These are phyloP conservation scores for Drosophila pruinosa DNA, from an alignment of 1,140 invertebrate species.

Conservation along the genomic window DNA sequence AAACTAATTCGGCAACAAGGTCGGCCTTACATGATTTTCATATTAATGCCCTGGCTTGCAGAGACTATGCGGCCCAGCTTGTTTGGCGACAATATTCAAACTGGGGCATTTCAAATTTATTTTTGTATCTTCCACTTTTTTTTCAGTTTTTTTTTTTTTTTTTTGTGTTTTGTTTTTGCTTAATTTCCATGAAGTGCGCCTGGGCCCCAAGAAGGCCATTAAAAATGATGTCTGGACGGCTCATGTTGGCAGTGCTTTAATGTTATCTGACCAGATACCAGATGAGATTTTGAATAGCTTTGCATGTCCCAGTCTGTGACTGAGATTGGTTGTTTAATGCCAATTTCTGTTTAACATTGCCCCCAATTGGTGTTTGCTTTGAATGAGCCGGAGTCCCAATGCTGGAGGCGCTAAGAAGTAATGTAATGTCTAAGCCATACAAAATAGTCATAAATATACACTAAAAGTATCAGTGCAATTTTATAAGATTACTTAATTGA, in stretches of 20 bases:
- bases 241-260: slow-evolving; percentile 14
- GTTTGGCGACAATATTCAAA: slow-evolving; percentile 23
- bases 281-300: slow-evolving; percentile 32
- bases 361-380: neutral
- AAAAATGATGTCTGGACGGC: slow-evolving; percentile 22
- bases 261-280: slow-evolving; percentile 24
- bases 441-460: neutral
- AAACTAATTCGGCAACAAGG: slow-evolving; percentile 39
- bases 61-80: slow-evolving; percentile 19
- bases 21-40: slow-evolving; percentile 41
- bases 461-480: too few relatives aligned
- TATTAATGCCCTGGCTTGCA: slow-evolving; percentile 34
- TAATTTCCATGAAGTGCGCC: slow-evolving; percentile 16
- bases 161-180: too few relatives aligned
- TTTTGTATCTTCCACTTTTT: neutral
- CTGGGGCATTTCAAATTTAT: slow-evolving; percentile 16
- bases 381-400: neutral
- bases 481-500: too few relatives aligned
- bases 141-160: neutral
- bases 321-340: slow-evolving; percentile 22
- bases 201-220: slow-evolving; percentile 8
- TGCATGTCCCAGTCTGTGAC: neutral
- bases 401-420: neutral
- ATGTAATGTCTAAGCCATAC: neutral
- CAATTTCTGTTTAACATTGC: neutral